phyloP scores from a whole-genome alignment of 2,888 invertebrate genomes.

The Periphyllus acericola region DNA sequence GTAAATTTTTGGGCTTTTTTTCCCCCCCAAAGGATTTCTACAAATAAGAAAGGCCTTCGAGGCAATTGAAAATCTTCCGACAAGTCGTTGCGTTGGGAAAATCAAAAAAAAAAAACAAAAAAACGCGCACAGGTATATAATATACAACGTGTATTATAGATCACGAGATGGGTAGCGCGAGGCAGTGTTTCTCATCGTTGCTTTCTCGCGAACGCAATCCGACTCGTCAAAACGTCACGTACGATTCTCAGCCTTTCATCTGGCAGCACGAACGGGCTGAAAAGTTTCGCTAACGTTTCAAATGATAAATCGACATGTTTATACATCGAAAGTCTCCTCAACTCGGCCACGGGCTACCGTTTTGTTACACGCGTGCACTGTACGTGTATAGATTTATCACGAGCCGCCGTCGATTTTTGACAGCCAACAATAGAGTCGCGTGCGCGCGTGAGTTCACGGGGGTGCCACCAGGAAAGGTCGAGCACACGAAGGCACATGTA shows the following conservation, averaged over 20 bases:
- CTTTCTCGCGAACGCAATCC: not conserved
- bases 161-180: too few species aligned
- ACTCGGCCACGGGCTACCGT: conserved; percentile 15
- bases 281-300: not conserved
- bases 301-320: not conserved
- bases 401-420: conserved; percentile 3
- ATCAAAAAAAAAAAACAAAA: too few species aligned
- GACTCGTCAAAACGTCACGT: conserved; percentile 1
- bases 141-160: too few species aligned
- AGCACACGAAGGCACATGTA: not conserved
- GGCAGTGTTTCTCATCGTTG: not conserved
- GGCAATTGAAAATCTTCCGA: too few species aligned
- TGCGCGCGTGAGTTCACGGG: not conserved
- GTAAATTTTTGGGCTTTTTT: too few species aligned
- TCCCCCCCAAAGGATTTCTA: too few species aligned
- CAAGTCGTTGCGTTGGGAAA: too few species aligned
- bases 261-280: not conserved
- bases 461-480: not conserved
- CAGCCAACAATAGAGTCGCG: not conserved
- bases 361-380: not conserved
- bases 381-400: conserved; percentile 27
- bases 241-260: not conserved
- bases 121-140: too few species aligned
- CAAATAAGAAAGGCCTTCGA: too few species aligned
- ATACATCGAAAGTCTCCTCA: not conserved